Evolutionary conservation across 2,888 invertebrate genomes (phyloP).

Genomic region (Atethmia centrago): DNA sequence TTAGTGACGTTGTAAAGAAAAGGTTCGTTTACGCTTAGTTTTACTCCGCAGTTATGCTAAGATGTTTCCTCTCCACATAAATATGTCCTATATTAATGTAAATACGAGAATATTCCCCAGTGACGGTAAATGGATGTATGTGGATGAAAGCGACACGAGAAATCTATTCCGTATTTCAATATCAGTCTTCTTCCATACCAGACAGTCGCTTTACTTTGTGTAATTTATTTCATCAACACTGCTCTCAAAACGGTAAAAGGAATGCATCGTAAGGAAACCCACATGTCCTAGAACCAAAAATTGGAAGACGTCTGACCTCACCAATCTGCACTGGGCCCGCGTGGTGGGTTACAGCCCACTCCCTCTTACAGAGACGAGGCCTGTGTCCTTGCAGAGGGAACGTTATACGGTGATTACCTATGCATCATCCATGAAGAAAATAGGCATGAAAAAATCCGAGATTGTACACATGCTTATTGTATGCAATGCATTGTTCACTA

Average conservation of each 20-base stretch:
- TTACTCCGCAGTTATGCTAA: slow-evolving; percentile 62
- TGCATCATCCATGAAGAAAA: slow-evolving; percentile 1
- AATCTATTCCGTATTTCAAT: slow-evolving; percentile 38
- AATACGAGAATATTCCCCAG: slow-evolving; percentile 2
- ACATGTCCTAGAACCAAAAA: too few relatives aligned
- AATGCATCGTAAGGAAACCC: too few relatives aligned
- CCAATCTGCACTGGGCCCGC: too few relatives aligned
- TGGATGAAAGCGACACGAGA: slow-evolving; percentile 8
- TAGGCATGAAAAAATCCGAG: neutral
- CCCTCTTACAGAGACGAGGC: too few relatives aligned
- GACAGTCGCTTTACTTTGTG: too few relatives aligned
- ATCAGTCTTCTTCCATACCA: neutral
- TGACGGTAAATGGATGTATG: slow-evolving; percentile 6
- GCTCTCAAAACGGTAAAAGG: too few relatives aligned
- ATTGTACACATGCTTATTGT: slow-evolving; percentile 4
- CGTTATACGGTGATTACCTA: too few relatives aligned
- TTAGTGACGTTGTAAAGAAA: slow-evolving; percentile 80
- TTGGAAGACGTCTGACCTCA: too few relatives aligned
- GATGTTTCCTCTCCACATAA: slow-evolving; percentile 54
- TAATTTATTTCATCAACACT: too few relatives aligned
- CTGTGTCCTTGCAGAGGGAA: too few relatives aligned
- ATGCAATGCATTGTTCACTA: slow-evolving; percentile 6
- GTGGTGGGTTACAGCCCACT: too few relatives aligned
- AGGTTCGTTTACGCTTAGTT: slow-evolving; percentile 73
- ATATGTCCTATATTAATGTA: slow-evolving; percentile 39